Base-by-base conservation (phyloP, 2,888 invertebrate species). In the Dasysyrphus tricinctus region DNA sequence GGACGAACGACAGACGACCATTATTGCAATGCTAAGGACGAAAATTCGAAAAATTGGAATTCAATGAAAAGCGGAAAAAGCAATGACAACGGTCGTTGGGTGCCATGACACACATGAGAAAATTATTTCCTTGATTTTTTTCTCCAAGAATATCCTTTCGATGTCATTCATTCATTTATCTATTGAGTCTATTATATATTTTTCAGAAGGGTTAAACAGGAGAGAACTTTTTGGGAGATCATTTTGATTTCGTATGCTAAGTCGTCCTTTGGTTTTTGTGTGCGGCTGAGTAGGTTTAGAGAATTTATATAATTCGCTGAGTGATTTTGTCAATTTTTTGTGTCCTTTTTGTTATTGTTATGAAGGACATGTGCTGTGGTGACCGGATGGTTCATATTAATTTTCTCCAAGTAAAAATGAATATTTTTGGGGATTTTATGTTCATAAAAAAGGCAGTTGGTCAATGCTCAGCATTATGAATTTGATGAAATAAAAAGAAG, bases 21-120 rank as follows among this genome's bases (percentile, higher is more conserved):
- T 51, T 51, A 54, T 54, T 69, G 69, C 54, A 67, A 73, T 42
- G 37, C 42, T 39, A 65, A 79, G 73, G 65, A 65, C 39, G 16
- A 47, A 73, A 49, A 47, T 44, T 57, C 49, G 49, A 67, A 54
- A 61, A 69, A 67, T 54, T 59, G 67, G 37, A 73, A 73, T 82
- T 73, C 67, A 78, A 82, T 78, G 59, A 54, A 72, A 44, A 56
- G 39, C 44, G 76, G 67, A 81, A 81, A 59, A 69, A 69, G 59
- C 59, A 69, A 76, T 76, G 63, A 81, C 63, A 82, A 73, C 65
- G 44, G 67, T 69, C 69, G 54, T 39, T 69, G 69, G 37, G 39
- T 54, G 57, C 72, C 57, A 11, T 42, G 63, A 42, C 56, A 77
- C 39, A 70, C 42, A 77, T 44, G 65, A 57, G 65, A 57, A 65